Evolutionary conservation across 2,888 invertebrate genomes (phyloP), one percentile per base, ranked within the genome.

Genomic region (Crematogaster levior): DNA sequence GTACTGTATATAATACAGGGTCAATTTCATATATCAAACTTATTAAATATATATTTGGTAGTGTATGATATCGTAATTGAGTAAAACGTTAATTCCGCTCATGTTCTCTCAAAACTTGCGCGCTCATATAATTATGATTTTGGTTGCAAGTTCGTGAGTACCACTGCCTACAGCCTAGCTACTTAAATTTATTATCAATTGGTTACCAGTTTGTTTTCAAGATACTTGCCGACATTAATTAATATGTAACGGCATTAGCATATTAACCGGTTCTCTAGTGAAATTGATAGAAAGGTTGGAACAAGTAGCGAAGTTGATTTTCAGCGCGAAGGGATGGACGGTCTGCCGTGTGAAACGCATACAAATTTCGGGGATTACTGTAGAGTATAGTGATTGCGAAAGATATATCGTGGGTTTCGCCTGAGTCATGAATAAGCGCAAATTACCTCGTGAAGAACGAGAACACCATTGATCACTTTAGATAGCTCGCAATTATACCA

Each of bases 131-230:
- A n/a, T 37, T n/a, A 51, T 21, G n/a, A 9, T 68, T 68, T 56
- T 30, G 4, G 56, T 66, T 40, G 68, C 18, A 24, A 27, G 10
- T 34, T 65, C 46, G 34, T 21, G 24, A 53, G 10, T 30, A 21
- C 21, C 9, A 75, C n/a, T 10, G n/a, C n/a, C 18, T 53, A 24
- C 24, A 70, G 56, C 48, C 65, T 63, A 37, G 53, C 46, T 34
- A 58, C 43, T 81, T 81, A 75, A 74, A 81, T 75, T 74, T 75
- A 81, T 75, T 75, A 65, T 81, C 75, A 56, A 74, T 81, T 63
- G 53, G 66, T 66, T 40, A 75, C 27, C 21, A 75, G 40, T 77
- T 66, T 77, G 40, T 66, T 77, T 77, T 53, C 53, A 77, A 21
- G 43, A 30, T 30, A 56, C 53, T 77, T 53, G 30, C 18, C 27